Conservation (phyloP, 2,113 vertebrate species). For the Columba janthina region DNA sequence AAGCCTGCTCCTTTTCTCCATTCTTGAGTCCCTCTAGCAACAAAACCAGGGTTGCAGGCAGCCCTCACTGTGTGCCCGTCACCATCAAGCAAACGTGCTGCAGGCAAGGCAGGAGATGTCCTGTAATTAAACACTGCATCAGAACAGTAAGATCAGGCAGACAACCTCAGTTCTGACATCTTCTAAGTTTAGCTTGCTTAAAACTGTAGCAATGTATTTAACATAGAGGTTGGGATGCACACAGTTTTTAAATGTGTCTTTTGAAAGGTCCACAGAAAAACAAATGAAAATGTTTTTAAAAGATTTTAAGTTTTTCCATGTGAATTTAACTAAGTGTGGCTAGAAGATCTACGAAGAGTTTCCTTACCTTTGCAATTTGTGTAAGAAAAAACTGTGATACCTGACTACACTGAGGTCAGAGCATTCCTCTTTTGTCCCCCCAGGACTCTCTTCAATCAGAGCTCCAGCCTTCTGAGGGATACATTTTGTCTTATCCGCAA, state of each 20-base stretch:
- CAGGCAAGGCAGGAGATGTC: neutral
- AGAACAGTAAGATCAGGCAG: neutral
- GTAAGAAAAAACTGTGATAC: neutral
- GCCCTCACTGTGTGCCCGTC: accelerated
- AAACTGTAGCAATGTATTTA: neutral
- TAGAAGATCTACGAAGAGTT: neutral
- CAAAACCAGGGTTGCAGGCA: neutral
- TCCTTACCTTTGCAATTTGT: neutral
- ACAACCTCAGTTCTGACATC: neutral
- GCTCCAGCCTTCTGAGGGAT: neutral
- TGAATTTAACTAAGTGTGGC: neutral
- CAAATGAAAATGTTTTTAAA: neutral
- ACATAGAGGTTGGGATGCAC: accelerated
- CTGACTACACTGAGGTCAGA: neutral
- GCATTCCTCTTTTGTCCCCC: neutral
- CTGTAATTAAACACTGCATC: neutral
- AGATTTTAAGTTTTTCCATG: accelerated
- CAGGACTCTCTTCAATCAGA: neutral
- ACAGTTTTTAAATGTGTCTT: neutral
- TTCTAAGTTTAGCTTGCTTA: neutral
- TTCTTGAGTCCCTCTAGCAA: neutral
- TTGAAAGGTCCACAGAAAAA: neutral
- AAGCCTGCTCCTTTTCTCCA: neutral
- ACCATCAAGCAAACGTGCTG: accelerated
- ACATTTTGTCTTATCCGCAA: neutral